A percentile compares a stretch with the other conserved stretches of the same genome.
Conservation (phyloP, 2,113 vertebrate genomes). For the Aspidoscelis tigris region DNA sequence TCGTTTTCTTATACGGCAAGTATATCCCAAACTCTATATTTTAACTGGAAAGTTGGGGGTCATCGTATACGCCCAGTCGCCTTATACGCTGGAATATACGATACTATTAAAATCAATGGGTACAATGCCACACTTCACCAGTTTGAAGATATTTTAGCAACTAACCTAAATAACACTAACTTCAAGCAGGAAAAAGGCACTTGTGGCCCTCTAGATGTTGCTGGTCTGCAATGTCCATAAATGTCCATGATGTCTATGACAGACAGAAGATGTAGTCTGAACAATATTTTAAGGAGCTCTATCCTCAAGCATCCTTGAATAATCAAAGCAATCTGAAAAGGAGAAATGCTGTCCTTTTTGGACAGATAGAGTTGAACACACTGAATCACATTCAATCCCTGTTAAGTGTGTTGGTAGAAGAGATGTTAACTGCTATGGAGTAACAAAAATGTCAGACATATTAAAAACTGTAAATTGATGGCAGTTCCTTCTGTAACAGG, state of each 20-base stretch:
- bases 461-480: neutral
- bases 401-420: neutral
- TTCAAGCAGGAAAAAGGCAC: too few relatives aligned
- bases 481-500: neutral
- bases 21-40: too few relatives aligned
- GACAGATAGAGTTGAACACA: conserved; percentile 33
- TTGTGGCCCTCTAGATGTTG: too few relatives aligned
- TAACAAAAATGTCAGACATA: neutral
- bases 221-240: too few relatives aligned
- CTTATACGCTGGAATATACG: too few relatives aligned
- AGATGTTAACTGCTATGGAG: neutral
- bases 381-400: neutral
- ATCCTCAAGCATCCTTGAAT: conserved; percentile 34
- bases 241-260: too few relatives aligned
- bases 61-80: too few relatives aligned
- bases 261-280: too few relatives aligned
- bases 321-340: conserved; percentile 21
- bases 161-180: conserved; percentile 32
- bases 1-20: too few relatives aligned
- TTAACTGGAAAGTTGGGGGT: too few relatives aligned
- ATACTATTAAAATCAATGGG: neutral
- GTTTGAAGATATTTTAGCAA: conserved; percentile 61
- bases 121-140: neutral
- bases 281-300: conserved; percentile 23
- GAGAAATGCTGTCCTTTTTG: conserved; percentile 18